A percentile compares a stretch with the other conserved stretches of the same genome.
These are phyloP conservation scores for Halocaridina rubra DNA, from an alignment of 2,888 invertebrate species.

Conservation along the genomic window DNA sequence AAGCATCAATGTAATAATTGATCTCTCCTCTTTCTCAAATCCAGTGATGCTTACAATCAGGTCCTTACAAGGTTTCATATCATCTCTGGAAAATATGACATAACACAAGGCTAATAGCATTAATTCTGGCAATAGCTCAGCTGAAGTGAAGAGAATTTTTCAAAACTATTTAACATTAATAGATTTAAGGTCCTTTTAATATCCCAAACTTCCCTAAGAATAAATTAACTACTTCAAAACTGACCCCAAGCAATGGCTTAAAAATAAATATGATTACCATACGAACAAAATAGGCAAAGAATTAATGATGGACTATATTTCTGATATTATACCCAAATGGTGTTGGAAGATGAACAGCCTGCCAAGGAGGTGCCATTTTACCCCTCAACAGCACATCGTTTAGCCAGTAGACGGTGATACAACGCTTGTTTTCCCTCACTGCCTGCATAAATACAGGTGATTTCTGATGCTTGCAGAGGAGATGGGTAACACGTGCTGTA, in stretches of 20 bases:
- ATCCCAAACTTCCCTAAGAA: no score
- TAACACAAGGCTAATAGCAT: neutral
- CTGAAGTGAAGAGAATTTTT: no score
- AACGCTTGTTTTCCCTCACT: constrained; percentile 76
- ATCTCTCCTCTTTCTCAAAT: constrained; percentile 88
- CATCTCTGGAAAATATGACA: constrained; percentile 72
- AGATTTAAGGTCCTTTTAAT: no score
- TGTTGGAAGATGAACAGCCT: constrained; percentile 90
- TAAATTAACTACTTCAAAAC: no score
- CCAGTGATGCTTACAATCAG: constrained; percentile 86
- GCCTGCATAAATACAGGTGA: constrained; percentile 68
- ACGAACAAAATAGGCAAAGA: no score
- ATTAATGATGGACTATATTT: no score
- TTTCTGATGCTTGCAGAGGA: constrained; percentile 89
- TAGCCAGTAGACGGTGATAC: constrained; percentile 89
- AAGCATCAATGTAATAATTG: constrained; percentile 85
- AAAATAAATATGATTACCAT: no score
- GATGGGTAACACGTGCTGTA: constrained; percentile 83
- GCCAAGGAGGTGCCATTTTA: constrained; percentile 77
- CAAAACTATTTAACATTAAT: no score
- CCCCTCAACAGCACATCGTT: constrained; percentile 89
- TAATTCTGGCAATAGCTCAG: no score
- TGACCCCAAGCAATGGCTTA: no score
- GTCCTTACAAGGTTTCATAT: constrained; percentile 74
- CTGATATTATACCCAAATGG: constrained; percentile 74